Evolutionary conservation across 2,888 invertebrate species (phyloP).

Genomic region (Seira musarum): DNA sequence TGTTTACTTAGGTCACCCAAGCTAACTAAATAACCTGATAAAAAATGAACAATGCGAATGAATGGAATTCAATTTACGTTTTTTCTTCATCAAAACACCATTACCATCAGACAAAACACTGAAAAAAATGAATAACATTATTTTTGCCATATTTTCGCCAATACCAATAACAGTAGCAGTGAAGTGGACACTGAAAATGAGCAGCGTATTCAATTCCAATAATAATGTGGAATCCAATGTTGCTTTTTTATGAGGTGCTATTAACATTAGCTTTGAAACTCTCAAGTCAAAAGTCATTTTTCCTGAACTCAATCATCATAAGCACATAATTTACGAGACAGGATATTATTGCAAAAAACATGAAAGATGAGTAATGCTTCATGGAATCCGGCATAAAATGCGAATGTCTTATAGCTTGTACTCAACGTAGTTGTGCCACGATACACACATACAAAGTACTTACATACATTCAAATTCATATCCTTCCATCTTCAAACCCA

Average conservation of each 20-base stretch:
- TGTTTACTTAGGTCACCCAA: not conserved
- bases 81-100: not conserved
- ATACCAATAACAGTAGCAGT: too few relatives aligned
- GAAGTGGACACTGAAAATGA: too few relatives aligned
- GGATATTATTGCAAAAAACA: constrained; percentile 8
- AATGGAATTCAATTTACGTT: not conserved
- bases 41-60: constrained; percentile 3
- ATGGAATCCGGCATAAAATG: constrained; percentile 3
- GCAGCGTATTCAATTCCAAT: too few relatives aligned
- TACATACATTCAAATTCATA: too few relatives aligned
- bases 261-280: constrained; percentile 6
- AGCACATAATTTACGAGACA: constrained; percentile 7
- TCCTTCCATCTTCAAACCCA: too few relatives aligned
- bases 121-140: not conserved
- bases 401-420: too few relatives aligned
- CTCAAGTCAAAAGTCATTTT: constrained; percentile 8
- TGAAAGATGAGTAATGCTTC: constrained; percentile 7
- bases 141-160: too few relatives aligned
- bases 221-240: not conserved
- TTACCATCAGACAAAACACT: constrained; percentile 10
- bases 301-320: constrained; percentile 5
- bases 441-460: too few relatives aligned
- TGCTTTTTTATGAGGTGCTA: constrained; percentile 2
- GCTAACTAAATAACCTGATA: not conserved
- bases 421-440: too few relatives aligned